phyloP scores from a whole-genome alignment of 2,888 invertebrate genomes.

The Dicroscelio sp. region DNA sequence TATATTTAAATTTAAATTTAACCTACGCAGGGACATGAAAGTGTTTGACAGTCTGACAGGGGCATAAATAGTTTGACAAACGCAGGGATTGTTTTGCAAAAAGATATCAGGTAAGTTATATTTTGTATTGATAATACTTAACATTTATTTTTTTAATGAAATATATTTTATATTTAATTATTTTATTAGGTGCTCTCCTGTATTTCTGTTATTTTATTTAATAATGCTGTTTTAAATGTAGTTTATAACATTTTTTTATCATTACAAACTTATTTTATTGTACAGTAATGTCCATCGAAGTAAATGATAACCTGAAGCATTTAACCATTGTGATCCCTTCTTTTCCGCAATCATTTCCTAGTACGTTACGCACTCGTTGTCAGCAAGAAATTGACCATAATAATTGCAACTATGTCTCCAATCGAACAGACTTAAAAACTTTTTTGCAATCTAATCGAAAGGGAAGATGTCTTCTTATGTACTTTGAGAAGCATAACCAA shows the following conservation, averaged over 20 bases:
- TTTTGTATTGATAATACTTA: too few species aligned
- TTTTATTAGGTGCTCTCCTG: too few species aligned
- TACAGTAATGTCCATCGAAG: background rate
- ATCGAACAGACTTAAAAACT: background rate
- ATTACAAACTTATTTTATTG: background rate
- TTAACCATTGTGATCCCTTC: conserved; percentile 14
- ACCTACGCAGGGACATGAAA: too few species aligned
- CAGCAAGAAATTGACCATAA: background rate
- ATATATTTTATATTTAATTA: too few species aligned
- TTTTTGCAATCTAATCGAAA: conserved; percentile 2
- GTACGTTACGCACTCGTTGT: background rate
- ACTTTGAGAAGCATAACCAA: conserved; percentile 6
- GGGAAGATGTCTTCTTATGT: background rate
- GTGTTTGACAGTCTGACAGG: too few species aligned
- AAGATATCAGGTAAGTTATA: too few species aligned
- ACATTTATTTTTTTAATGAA: too few species aligned
- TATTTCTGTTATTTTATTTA: background rate
- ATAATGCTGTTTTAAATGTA: background rate
- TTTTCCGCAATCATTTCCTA: background rate
- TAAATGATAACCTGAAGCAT: background rate
- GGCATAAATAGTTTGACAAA: too few species aligned
- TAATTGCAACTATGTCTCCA: background rate
- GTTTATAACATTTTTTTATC: background rate
- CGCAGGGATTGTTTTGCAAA: too few species aligned
- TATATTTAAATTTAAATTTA: too few species aligned